Percentiles rank a stretch among this genome's conserved stretches.
phyloP scores from a whole-genome alignment of 30 jellyfish, hydroid and myxozoan species.

The Hydra vulgaris region DNA sequence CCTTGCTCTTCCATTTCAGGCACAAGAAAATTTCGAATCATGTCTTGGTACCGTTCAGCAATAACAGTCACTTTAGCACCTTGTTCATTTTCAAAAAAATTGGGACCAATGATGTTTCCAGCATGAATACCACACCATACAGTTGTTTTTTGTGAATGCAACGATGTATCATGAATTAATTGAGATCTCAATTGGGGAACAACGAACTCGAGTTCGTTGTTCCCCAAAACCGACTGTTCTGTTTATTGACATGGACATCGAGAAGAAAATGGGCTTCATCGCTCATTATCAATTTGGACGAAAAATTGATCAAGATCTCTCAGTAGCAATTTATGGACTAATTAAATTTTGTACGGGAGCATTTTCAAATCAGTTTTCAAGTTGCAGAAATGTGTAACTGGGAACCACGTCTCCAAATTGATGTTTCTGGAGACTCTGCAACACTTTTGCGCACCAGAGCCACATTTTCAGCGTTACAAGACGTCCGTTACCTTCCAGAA shows the following conservation, averaged over 20 bases:
- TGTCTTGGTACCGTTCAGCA: background rate
- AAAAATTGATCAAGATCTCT: background rate
- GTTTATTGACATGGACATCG: background rate
- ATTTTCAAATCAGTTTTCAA: background rate
- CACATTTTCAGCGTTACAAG: background rate
- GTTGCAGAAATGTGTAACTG: background rate
- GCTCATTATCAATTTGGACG: background rate
- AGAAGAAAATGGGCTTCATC: background rate
- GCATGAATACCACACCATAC: background rate
- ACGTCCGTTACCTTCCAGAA: background rate
- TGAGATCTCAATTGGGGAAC: no score
- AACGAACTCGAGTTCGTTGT: background rate
- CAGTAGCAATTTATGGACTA: background rate
- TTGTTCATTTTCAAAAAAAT: background rate
- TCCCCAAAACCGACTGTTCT: background rate
- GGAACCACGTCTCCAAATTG: background rate
- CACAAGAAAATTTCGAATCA: background rate
- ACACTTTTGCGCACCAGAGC: background rate
- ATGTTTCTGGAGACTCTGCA: background rate
- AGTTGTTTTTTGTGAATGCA: background rate
- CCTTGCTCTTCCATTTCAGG: background rate
- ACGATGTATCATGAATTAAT: background rate
- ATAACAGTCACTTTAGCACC: background rate
- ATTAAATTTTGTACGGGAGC: background rate
- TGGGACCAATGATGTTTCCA: background rate